Evolutionary conservation across 1,140 invertebrate species (phyloP), one percentile per base, ranked within the genome.

Genomic region (Hyposmocoma kahamanoa): DNA sequence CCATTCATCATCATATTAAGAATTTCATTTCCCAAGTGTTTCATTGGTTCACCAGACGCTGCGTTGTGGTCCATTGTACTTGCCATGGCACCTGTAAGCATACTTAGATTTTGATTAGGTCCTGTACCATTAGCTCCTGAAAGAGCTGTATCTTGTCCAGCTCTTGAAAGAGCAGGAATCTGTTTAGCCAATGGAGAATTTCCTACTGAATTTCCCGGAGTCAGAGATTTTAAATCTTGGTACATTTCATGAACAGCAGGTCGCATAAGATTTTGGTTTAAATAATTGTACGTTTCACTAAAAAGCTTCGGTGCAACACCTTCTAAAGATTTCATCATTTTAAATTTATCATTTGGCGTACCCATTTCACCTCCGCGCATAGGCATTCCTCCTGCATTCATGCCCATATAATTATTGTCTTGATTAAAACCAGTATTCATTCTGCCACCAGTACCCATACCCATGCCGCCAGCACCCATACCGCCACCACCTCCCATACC

Each of bases 241-340:
- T 83, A 83, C 0, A 85, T 78, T 58, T 85, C 82, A 47, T 82
- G 53, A 1, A 84, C 56, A 4, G 68, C 59, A 0, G 82, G 82
- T 34, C 82, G 71, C 74, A 85, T 76, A 0, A 84, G 51, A 51
- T 76, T 83, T 48, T 63, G 21, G 19, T 63, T 76, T 21, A 85
- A 53, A 54, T 77, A 83, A 32, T 67, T 72, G 26, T 79, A 82
- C 3, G 77, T 77, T 11, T 85, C 79, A 10, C 64, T 50, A 15
- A 75, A 82, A 2, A 79, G 47, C 50, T 81, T 77, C 0, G 67
- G 56, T 10, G 78, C 81, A 82, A 43, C 75, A 80, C 4, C 47
- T 56, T n/a, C 67, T 66, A 28, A n/a, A n/a, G n/a, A n/a, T 36
- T 36, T 36, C 32, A 8, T 15, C 22, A 26, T 26, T 8, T 19